Conservation (phyloP, 1,140 invertebrate genomes). For the Ceratosolen solmsi region DNA sequence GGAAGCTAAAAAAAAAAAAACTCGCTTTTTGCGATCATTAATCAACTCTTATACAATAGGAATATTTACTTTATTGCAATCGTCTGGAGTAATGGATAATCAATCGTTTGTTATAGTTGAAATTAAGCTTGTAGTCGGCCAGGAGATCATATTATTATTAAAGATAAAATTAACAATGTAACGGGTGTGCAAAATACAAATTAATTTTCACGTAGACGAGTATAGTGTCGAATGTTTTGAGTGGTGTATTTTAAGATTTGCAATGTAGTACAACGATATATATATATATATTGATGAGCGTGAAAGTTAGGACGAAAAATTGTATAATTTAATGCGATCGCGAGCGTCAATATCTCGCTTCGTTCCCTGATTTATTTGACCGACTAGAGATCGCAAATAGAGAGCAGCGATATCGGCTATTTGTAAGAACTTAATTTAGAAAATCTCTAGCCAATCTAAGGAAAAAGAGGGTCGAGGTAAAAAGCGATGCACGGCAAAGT, state of each 20-base stretch:
- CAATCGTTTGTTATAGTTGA: not conserved
- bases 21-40: not conserved
- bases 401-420: not conserved
- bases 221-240: not conserved
- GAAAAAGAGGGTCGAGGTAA: not conserved
- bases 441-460: not conserved
- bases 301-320: constrained; percentile 1
- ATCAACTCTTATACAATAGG: not conserved
- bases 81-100: not conserved
- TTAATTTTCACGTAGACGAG: not conserved
- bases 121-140: not conserved
- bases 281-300: no score
- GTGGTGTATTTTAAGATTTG: not conserved
- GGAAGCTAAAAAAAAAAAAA: not conserved
- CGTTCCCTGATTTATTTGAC: not conserved
- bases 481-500: not conserved
- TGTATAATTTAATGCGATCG: not conserved
- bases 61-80: no score
- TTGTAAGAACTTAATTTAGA: not conserved
- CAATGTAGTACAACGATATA: no score
- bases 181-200: not conserved
- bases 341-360: not conserved
- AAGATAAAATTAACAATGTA: not conserved
- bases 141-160: not conserved
- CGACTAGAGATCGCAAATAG: not conserved